Evolutionary conservation across 2,888 invertebrate genomes (phyloP).

Genomic region (Stratiomys singularior): DNA sequence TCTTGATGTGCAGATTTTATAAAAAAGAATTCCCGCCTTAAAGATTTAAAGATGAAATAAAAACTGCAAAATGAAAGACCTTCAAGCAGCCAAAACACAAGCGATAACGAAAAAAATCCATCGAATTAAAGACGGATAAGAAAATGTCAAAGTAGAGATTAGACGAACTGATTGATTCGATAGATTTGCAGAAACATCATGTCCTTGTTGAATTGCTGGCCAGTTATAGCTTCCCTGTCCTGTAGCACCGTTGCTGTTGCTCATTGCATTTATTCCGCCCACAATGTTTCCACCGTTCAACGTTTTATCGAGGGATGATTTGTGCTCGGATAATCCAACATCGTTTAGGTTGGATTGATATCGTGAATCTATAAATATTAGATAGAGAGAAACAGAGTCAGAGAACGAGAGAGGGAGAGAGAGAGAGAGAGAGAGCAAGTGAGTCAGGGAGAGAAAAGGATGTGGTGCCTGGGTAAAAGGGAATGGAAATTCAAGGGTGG

Average conservation of each 20-base stretch:
- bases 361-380: conserved; percentile 71
- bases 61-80: background rate
- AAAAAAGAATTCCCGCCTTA: no score
- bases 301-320: conserved; percentile 66
- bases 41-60: background rate
- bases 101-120: conserved; percentile 24
- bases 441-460: background rate
- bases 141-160: conserved; percentile 37
- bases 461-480: background rate
- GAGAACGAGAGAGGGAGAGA: no score
- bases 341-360: conserved; percentile 81
- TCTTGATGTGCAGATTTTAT: no score
- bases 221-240: conserved; percentile 34
- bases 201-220: conserved; percentile 44
- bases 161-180: conserved; percentile 41
- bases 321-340: conserved; percentile 82
- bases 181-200: conserved; percentile 32
- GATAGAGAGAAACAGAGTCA: conserved; percentile 15
- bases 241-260: background rate
- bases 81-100: background rate
- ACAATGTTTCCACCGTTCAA: conserved; percentile 49
- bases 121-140: conserved; percentile 29
- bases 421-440: no score
- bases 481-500: no score
- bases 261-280: background rate